Evolutionary conservation across 2,888 invertebrate species (phyloP).

Genomic region (Cataglyphis albicans): DNA sequence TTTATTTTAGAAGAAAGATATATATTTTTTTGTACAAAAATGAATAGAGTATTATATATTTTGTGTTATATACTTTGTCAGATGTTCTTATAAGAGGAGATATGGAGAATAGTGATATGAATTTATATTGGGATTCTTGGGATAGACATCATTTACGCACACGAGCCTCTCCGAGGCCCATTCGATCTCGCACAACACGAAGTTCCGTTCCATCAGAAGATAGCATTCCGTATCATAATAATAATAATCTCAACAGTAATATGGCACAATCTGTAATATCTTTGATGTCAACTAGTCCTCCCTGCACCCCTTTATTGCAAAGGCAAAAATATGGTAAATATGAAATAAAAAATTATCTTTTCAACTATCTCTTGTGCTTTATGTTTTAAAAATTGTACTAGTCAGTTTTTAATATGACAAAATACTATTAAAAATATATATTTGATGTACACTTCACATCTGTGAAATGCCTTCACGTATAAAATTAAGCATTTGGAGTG

Average conservation of each 20-base stretch:
- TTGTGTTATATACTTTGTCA: constrained; percentile 76
- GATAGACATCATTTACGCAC: constrained; percentile 89
- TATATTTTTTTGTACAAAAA: constrained; percentile 1
- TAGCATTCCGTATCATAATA: constrained; percentile 85
- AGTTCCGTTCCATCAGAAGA: constrained; percentile 89
- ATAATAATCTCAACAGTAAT: constrained; percentile 83
- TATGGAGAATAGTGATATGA: constrained; percentile 88
- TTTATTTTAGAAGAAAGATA: constrained; percentile 12
- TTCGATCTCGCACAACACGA: constrained; percentile 86
- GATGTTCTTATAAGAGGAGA: constrained; percentile 89
- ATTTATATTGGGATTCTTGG: constrained; percentile 98
- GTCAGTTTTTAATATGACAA: not conserved
- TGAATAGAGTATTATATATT: not conserved
- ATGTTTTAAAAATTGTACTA: not conserved
- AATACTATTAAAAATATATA: constrained; percentile 8
- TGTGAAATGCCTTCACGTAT: not conserved
- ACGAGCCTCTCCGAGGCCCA: constrained; percentile 87
- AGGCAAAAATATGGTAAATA: constrained; percentile 78
- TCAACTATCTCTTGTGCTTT: not conserved
- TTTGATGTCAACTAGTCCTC: constrained; percentile 86
- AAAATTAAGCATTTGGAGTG: not conserved
- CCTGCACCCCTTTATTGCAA: constrained; percentile 81
- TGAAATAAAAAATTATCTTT: constrained; percentile 7
- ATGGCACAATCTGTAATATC: constrained; percentile 86
- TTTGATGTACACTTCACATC: not conserved